These are phyloP conservation scores for Leucoraja ocellata DNA, from an alignment of 2,797 vertebrate species.

Conservation along the genomic window DNA sequence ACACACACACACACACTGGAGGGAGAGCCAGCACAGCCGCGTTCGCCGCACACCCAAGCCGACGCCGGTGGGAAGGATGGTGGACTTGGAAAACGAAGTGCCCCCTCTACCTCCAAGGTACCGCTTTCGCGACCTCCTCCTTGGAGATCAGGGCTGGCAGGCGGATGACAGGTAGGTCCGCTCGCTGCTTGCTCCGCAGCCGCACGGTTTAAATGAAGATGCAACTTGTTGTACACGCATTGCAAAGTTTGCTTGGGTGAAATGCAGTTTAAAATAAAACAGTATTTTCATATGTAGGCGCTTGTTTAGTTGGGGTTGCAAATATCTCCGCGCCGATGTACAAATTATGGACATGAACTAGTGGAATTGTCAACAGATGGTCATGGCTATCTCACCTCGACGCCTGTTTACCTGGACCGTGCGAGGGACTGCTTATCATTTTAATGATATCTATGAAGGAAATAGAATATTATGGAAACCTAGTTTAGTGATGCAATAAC, in stretches of 20 bases:
- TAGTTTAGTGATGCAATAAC: not conserved
- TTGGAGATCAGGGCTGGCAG: slow-evolving; percentile 68
- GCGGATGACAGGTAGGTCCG: slow-evolving; percentile 64
- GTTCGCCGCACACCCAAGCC: not conserved
- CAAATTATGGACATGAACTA: not conserved
- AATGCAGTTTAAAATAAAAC: not conserved
- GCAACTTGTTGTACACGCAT: not conserved
- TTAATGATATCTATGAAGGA: not conserved
- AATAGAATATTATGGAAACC: not conserved
- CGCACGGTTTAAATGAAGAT: not conserved
- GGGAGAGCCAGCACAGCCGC: no score
- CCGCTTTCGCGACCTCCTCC: slow-evolving; percentile 65
- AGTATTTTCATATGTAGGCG: no score
- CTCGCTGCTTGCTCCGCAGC: not conserved
- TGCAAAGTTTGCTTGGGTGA: slow-evolving; percentile 19
- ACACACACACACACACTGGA: not conserved
- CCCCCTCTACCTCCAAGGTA: slow-evolving; percentile 67
- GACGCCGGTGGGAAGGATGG: slow-evolving; percentile 51
- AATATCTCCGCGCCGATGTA: not conserved
- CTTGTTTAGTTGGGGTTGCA: not conserved
- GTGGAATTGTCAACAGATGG: not conserved
- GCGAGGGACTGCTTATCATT: not conserved
- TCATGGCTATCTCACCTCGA: not conserved
- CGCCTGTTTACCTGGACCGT: not conserved
- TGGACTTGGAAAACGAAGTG: slow-evolving; percentile 67